Conservation (phyloP, 2,888 invertebrate species). For the Lasioglossum morio region DNA sequence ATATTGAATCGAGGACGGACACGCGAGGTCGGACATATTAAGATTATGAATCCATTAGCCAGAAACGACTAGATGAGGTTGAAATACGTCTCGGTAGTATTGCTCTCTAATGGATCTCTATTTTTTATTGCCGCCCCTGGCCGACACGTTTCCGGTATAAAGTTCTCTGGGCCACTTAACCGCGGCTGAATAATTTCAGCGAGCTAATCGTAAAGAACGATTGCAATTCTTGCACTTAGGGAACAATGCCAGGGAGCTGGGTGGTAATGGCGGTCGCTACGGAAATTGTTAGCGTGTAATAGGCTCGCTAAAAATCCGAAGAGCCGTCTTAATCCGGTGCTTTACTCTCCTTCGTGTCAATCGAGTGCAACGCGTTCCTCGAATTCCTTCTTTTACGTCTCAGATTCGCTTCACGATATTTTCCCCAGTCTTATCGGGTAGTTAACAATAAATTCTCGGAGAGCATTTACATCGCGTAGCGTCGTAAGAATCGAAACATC, state of each 20-base stretch:
- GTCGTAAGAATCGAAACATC: too few species aligned
- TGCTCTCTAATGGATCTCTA: slow-evolving; percentile 67
- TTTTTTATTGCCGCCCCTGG: slow-evolving; percentile 50
- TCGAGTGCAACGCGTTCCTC: background rate
- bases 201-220: slow-evolving; percentile 38
- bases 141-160: slow-evolving; percentile 37
- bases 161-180: slow-evolving; percentile 49
- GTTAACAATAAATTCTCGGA: too few species aligned
- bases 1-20: slow-evolving; percentile 78
- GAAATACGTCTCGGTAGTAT: slow-evolving; percentile 67
- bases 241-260: background rate
- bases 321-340: background rate
- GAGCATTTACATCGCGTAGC: too few species aligned
- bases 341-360: background rate
- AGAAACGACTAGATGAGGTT: slow-evolving; percentile 69
- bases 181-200: slow-evolving; percentile 30
- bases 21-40: slow-evolving; percentile 78
- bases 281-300: slow-evolving; percentile 7
- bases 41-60: slow-evolving; percentile 82
- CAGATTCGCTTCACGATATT: background rate
- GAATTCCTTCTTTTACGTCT: background rate
- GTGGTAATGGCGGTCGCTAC: background rate
- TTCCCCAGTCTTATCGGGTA: background rate
- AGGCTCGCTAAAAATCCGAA: background rate
- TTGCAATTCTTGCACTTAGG: slow-evolving; percentile 18